Percentiles rank a stretch among this genome's conserved stretches.
phyloP scores from a whole-genome alignment of 2,113 vertebrate species.

The Nansenia antarctica region DNA sequence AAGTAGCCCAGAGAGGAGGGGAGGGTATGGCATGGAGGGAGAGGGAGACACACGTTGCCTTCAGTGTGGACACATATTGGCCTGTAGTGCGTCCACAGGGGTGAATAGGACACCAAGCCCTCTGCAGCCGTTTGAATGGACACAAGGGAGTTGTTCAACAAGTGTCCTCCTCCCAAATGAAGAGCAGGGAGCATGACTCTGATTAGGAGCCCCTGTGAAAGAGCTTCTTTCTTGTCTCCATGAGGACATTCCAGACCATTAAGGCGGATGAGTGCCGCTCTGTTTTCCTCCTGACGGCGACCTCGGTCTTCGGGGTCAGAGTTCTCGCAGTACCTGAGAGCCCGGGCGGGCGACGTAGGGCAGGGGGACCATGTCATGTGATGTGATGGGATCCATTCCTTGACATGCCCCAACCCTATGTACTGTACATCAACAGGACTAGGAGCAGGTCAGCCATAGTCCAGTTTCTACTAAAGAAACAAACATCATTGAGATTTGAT shows the following conservation, averaged over 20 bases:
- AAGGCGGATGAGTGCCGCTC: slow-evolving; percentile 64
- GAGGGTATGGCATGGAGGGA: slow-evolving; percentile 27
- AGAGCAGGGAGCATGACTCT: slow-evolving; percentile 70
- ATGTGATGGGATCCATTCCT: too few species aligned
- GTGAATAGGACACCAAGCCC: slow-evolving; percentile 32
- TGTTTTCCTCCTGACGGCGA: slow-evolving; percentile 61
- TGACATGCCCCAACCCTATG: background rate
- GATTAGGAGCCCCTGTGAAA: slow-evolving; percentile 75
- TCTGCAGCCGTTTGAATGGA: slow-evolving; percentile 50
- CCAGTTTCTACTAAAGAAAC: background rate
- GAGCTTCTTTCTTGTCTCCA: slow-evolving; percentile 69
- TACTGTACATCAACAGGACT: background rate
- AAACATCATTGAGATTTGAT: background rate
- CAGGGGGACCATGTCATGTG: background rate
- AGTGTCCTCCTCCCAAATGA: slow-evolving; percentile 70
- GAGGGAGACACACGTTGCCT: slow-evolving; percentile 21
- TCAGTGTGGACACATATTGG: slow-evolving; percentile 38
- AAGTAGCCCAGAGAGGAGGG: slow-evolving; percentile 8
- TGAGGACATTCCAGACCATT: slow-evolving; percentile 74
- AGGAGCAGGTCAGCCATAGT: background rate
- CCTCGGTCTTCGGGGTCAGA: slow-evolving; percentile 57
- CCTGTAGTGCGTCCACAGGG: slow-evolving; percentile 1
- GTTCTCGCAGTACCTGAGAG: slow-evolving; percentile 53
- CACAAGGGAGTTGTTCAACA: slow-evolving; percentile 72
- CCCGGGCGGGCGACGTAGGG: slow-evolving; percentile 15